Evolutionary conservation across 2,888 invertebrate species (phyloP), one percentile per base, ranked within the genome.

Genomic region (Hoplodrina ambigua): DNA sequence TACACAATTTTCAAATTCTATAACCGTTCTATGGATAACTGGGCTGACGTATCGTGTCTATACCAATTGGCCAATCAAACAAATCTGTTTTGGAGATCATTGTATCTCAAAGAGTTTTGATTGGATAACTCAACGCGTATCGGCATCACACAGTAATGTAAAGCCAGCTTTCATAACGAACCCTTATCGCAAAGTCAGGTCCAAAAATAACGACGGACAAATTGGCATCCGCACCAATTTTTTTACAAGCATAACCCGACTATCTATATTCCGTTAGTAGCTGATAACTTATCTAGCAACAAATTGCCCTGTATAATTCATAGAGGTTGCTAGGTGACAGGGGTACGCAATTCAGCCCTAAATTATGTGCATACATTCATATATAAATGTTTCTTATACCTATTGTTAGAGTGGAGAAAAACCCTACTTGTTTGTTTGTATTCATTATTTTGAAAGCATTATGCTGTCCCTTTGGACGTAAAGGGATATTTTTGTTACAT

Each of bases 261-360:
- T 83, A 84, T 87, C 85, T 82, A 83, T 85, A 85, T 84, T 82
- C 70, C 72, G 81, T 87, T 86, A 84, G 84, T 79, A 78, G 82
- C 82, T 86, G 91, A 92, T 92, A 91, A 88, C 88, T 90, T 93
- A 89, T 91, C 89, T 88, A 76, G 72, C 85, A 89, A 90, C 92
- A 92, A 92, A 93, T 92, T 89, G 90, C 86, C 84, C 82, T 90
- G 92, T 92, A 91, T 92, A 92, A 93, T 93, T 93, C 93, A 93
- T 92, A 87, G 89, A 88, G 92, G 91, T 86, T 78, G 70, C 84
- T 87, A 91, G 92, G 92, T 91, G 91, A 92, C 91, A 90, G 87
- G 91, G 92, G 89, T 88, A 84, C 86, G 87, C 88, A 86, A 87
- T 88, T 87, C 85, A 80, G 68, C 78, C 83, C 81, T 85, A 90